Base-by-base conservation (phyloP, 2,113 vertebrate species). In the Silurus meridionalis region DNA sequence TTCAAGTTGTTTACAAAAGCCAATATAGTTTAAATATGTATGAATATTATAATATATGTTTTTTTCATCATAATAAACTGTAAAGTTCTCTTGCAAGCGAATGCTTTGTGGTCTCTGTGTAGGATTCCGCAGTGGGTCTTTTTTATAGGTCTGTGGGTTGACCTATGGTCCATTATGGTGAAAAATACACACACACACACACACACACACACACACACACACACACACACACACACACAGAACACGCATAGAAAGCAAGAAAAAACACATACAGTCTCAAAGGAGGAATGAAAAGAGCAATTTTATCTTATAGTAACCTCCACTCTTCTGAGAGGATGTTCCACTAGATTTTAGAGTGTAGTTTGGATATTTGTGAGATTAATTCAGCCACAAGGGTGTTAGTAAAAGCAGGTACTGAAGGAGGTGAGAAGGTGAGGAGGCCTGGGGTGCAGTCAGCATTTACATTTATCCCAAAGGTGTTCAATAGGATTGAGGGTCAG, bases 31-130 rank as follows among this genome's bases (percentile, higher is more conserved):
- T 92, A 87, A 66, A 91, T 92, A 92, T 93, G 92, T 95, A 91
- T 93, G 81, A 83, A 93, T 93, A 93, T 80, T 80, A 61, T 93
- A 91, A 25, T 88, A 91, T 91, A 84, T 89, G 83, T 89, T 85
- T 94, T 93, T 93, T 74, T 55, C 92, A 94, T 91, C 90, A 71
- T 94, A 94, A 94, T 95, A 95, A 95, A 95, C 78, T 91, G 92
- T 93, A 93, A 94, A 92, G 88, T 93, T 87, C 94, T 61, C 80
- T 90, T 74, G 85, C 84, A 93, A 86, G 90, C 91, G 17, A 89
- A 88, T 14, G 82, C 58, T 81, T 72, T 88, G 81, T 90, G 82
- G 69, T 89, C 57, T 93, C 86, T 83, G 81, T 87, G 89, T 74
- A 89, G 60, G 52, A n/a, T 48, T 78, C 4, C 8, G 1, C 3